Percentiles rank a stretch among this genome's conserved stretches.
These are phyloP conservation scores for Blastobasis adustella DNA, from an alignment of 2,888 invertebrate species.

Conservation along the genomic window DNA sequence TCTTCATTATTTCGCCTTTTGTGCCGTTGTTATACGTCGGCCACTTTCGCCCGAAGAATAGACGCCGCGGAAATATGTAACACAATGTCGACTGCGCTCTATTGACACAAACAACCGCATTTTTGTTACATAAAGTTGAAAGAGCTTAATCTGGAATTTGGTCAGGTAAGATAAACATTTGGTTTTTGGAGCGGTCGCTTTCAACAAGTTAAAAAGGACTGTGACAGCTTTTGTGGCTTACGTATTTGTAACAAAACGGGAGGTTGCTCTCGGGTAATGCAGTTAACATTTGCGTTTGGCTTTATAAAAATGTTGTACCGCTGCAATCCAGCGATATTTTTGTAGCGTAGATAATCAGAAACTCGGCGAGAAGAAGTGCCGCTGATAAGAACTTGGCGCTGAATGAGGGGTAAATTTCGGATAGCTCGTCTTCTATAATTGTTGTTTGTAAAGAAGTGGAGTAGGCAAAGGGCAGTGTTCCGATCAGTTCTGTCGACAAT, in stretches of 20 bases:
- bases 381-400: too few relatives aligned
- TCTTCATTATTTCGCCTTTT: conserved; percentile 69
- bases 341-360: too few relatives aligned
- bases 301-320: too few relatives aligned
- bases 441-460: conserved; percentile 47
- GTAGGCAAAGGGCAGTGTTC: conserved; percentile 37
- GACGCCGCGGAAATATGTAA: conserved; percentile 43
- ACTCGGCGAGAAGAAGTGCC: too few relatives aligned
- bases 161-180: conserved; percentile 58
- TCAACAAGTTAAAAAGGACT: conserved; percentile 32
- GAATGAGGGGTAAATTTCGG: too few relatives aligned
- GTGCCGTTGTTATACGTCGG: conserved; percentile 55
- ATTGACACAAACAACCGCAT: conserved; percentile 54
- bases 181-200: conserved; percentile 32
- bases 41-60: conserved; percentile 49
- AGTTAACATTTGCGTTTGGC: too few relatives aligned
- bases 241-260: not conserved
- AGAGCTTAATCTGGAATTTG: conserved; percentile 58
- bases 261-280: too few relatives aligned
- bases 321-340: too few relatives aligned
- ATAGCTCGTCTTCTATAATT: conserved; percentile 33
- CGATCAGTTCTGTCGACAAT: conserved; percentile 56
- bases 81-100: conserved; percentile 44
- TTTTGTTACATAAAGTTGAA: conserved; percentile 56
- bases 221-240: conserved; percentile 17